phyloP scores from a whole-genome alignment of 30 jellyfish, hydroid and myxozoan species.

The Sanderia malayensis region DNA sequence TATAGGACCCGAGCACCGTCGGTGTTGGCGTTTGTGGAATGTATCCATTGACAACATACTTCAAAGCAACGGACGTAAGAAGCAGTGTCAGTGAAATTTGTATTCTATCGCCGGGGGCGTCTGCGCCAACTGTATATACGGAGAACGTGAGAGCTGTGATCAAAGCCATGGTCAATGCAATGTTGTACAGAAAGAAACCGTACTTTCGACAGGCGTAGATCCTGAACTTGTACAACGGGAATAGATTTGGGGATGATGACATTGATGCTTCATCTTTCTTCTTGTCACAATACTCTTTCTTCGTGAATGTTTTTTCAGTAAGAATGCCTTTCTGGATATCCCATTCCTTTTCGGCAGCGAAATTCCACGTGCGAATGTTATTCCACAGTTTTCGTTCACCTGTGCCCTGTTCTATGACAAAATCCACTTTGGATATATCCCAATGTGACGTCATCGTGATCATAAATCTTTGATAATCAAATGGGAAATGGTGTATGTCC shows the following conservation, averaged over 20 bases:
- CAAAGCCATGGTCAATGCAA: conserved; percentile 76
- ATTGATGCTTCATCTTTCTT: too few species aligned
- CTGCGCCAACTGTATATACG: conserved; percentile 79
- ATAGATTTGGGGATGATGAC: conserved; percentile 63
- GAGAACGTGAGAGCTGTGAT: conserved; percentile 74
- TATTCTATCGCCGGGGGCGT: conserved; percentile 73
- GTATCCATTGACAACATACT: conserved; percentile 72
- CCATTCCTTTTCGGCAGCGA: conserved; percentile 85
- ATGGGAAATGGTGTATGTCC: conserved; percentile 79
- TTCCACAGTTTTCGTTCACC: conserved; percentile 60
- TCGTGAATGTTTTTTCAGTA: conserved; percentile 56
- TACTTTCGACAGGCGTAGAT: conserved; percentile 86
- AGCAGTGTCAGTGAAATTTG: conserved; percentile 79
- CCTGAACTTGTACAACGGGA: conserved; percentile 66
- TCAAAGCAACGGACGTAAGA: conserved; percentile 81
- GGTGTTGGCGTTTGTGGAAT: conserved; percentile 84
- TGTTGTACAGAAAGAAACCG: conserved; percentile 76
- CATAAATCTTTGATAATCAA: conserved; percentile 82
- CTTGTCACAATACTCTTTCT: conserved; percentile 49
- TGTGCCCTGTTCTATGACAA: conserved; percentile 65
- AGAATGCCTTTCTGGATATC: conserved; percentile 67
- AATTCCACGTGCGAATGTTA: conserved; percentile 77
- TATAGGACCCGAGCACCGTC: conserved; percentile 76
- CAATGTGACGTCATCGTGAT: conserved; percentile 78
- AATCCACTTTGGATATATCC: conserved; percentile 61